Evolutionary conservation across 2,797 vertebrate genomes (phyloP).

Genomic region (Sebastes jordani): DNA sequence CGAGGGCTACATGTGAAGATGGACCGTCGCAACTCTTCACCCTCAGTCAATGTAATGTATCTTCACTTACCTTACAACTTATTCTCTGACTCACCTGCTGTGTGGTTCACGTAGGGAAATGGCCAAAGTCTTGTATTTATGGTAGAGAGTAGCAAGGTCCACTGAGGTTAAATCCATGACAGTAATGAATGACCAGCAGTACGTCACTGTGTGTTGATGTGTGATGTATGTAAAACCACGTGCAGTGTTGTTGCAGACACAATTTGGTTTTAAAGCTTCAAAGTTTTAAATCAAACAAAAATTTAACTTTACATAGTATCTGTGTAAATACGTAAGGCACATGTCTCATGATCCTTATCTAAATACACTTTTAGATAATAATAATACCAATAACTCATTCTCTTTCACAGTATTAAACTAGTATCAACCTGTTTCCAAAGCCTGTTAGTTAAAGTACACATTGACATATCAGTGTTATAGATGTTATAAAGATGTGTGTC

Average conservation of each 20-base stretch:
- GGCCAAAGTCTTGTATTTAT: neutral
- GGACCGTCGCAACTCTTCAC: slow-evolving; percentile 50
- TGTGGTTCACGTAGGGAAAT: neutral
- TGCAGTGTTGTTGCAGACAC: neutral
- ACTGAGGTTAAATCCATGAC: neutral
- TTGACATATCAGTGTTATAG: neutral
- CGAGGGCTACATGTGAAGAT: slow-evolving; percentile 53
- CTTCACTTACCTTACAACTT: neutral
- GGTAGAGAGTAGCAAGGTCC: neutral
- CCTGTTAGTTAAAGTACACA: neutral
- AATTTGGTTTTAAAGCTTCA: neutral
- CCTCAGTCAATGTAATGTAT: slow-evolving; percentile 65
- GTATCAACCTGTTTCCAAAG: neutral
- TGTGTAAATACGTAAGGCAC: neutral
- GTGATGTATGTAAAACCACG: neutral
- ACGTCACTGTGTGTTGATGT: neutral
- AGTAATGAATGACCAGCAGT: neutral
- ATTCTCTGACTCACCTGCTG: neutral
- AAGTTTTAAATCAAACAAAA: neutral
- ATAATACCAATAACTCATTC: neutral
- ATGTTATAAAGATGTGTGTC: neutral
- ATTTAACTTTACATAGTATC: neutral
- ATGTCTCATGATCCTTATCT: neutral
- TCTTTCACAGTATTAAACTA: neutral
- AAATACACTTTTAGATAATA: neutral